Evolutionary conservation across 2,113 vertebrate genomes (phyloP).

Genomic region (Myotis davidii): DNA sequence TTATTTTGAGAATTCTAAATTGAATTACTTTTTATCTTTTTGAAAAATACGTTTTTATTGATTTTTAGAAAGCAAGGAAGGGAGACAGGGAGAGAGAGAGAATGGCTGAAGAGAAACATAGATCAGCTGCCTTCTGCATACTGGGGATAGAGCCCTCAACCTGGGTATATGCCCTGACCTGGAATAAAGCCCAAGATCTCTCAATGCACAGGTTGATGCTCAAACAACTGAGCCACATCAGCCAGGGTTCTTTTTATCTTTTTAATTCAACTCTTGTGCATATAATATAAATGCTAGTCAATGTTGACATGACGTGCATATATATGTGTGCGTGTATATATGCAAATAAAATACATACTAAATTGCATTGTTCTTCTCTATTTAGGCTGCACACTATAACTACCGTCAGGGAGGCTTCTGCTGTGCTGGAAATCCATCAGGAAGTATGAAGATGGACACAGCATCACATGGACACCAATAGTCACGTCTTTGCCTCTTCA

Average conservation of each 20-base stretch:
- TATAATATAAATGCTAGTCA: background rate
- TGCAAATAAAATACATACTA: background rate
- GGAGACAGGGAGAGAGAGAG: too few relatives aligned
- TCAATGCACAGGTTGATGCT: too few relatives aligned
- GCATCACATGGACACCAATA: conserved; percentile 44
- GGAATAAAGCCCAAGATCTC: too few relatives aligned
- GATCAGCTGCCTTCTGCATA: too few relatives aligned
- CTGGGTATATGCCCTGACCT: too few relatives aligned
- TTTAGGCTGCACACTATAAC: conserved; percentile 82
- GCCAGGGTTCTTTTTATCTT: too few relatives aligned
- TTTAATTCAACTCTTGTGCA: background rate
- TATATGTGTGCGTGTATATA: fast-evolving
- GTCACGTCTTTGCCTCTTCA: conserved; percentile 60
- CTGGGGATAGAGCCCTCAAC: too few relatives aligned
- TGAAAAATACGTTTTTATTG: too few relatives aligned
- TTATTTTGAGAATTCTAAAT: conserved; percentile 14
- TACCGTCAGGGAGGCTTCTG: conserved; percentile 73
- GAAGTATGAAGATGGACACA: conserved; percentile 79
- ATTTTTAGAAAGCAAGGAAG: too few relatives aligned
- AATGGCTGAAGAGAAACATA: too few relatives aligned
- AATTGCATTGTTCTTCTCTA: background rate
- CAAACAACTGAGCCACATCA: too few relatives aligned
- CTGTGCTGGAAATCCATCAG: conserved; percentile 81
- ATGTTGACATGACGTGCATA: background rate
- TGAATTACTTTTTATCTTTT: background rate